phyloP scores from a whole-genome alignment of 1,140 invertebrate species.

The Brachystomella parvula region DNA sequence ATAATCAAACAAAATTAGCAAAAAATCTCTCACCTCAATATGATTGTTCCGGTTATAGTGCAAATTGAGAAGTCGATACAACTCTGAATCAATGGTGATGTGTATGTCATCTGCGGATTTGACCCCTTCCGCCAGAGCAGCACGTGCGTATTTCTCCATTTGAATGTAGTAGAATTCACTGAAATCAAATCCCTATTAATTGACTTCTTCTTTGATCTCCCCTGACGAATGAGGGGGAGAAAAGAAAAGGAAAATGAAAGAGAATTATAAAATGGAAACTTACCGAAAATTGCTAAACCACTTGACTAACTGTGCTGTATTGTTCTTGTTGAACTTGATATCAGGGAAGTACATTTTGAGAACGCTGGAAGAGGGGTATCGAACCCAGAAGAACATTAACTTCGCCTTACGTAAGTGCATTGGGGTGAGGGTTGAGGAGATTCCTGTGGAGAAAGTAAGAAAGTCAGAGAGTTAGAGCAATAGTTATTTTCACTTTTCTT shows the following conservation, averaged over 20 bases:
- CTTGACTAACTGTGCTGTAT: slow-evolving; percentile 99
- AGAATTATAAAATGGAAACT: slow-evolving; percentile 48
- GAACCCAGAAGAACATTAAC: slow-evolving; percentile 99
- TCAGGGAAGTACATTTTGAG: slow-evolving; percentile 99
- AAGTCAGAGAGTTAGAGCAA: too few species aligned
- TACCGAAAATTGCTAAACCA: slow-evolving; percentile 99
- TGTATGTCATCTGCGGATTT: slow-evolving; percentile 86
- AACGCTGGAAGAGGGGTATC: slow-evolving; percentile 95
- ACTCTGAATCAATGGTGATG: slow-evolving; percentile 89
- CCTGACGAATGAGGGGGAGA: not conserved
- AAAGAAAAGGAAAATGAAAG: not conserved
- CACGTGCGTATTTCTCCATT: slow-evolving; percentile 99
- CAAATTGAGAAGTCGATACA: slow-evolving; percentile 94
- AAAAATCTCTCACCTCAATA: slow-evolving; percentile 77
- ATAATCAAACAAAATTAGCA: slow-evolving; percentile 13
- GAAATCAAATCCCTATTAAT: slow-evolving; percentile 37
- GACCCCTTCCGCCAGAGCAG: slow-evolving; percentile 92
- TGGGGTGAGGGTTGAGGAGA: slow-evolving; percentile 81
- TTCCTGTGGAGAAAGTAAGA: slow-evolving; percentile 3
- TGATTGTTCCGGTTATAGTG: slow-evolving; percentile 99
- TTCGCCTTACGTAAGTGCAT: slow-evolving; percentile 99
- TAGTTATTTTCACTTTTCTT: too few species aligned
- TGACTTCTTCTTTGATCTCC: not conserved
- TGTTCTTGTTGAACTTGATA: slow-evolving; percentile 99
- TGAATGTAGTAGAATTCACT: slow-evolving; percentile 99